A percentile compares a stretch with the other conserved stretches of the same genome.
These are phyloP conservation scores for Rhynchomys soricoides DNA, from an alignment of 2,113 vertebrate genomes.

Conservation along the genomic window DNA sequence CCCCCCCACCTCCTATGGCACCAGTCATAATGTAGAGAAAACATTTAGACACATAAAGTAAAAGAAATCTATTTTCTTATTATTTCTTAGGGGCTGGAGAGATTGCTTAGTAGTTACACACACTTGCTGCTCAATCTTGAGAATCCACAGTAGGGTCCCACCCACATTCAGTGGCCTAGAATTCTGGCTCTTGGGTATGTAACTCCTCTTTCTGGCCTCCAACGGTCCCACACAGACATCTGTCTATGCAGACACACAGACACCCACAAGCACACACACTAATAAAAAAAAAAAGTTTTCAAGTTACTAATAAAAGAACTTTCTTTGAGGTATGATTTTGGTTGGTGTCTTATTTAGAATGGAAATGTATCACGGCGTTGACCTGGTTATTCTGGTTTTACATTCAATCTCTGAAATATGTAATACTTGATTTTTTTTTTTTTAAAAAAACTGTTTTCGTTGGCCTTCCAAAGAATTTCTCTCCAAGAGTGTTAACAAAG, in stretches of 20 bases:
- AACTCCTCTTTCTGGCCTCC: neutral
- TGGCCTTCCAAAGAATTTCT: slow-evolving; percentile 1
- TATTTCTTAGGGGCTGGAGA: neutral
- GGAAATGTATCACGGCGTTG: neutral
- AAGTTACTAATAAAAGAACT: neutral
- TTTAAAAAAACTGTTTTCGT: neutral
- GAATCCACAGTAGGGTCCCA: too few species aligned
- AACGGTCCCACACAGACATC: neutral
- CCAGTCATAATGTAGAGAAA: neutral
- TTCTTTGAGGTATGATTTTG: neutral
- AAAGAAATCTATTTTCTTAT: neutral
- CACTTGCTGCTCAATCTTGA: neutral
- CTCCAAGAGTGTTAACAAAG: neutral
- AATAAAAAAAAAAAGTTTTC: neutral
- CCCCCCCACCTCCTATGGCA: neutral
- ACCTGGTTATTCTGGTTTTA: neutral
- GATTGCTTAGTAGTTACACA: neutral
- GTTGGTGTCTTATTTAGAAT: neutral
- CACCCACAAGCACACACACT: neutral
- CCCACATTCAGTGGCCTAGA: neutral
- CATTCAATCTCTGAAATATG: neutral
- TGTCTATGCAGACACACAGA: neutral
- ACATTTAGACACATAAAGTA: neutral
- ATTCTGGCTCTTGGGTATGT: neutral
- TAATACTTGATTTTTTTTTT: neutral